A percentile compares a stretch with the other conserved stretches of the same genome.
phyloP scores from a whole-genome alignment of 2,797 vertebrate species.

The Sebastiscus albofasciatus region DNA sequence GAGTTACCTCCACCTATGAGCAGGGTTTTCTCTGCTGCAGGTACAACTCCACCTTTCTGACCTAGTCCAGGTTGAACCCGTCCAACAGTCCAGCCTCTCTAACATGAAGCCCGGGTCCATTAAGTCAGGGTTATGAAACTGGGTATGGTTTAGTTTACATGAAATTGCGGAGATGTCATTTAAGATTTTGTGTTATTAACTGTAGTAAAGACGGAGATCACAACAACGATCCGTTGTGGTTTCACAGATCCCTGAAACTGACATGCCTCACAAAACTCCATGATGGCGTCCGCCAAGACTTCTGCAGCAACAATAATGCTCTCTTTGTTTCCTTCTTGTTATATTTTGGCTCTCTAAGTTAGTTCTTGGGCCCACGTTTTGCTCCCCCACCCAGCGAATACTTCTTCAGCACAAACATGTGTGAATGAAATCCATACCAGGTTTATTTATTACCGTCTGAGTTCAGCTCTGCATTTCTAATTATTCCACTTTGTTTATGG shows the following conservation, averaged over 20 bases:
- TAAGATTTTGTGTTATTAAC: background rate
- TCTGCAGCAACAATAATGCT: slow-evolving; percentile 29
- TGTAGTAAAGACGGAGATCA: background rate
- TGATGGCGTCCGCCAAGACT: background rate
- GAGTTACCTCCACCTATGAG: background rate
- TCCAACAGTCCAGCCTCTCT: background rate
- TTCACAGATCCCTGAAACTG: slow-evolving; percentile 35
- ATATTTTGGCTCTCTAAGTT: background rate
- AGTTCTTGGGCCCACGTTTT: background rate
- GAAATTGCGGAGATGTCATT: background rate
- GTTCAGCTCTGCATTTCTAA: background rate
- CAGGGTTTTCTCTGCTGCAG: background rate
- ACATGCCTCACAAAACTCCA: slow-evolving; percentile 24
- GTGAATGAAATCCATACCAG: slow-evolving; percentile 4
- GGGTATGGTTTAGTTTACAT: background rate
- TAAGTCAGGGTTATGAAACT: background rate
- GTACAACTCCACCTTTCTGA: background rate
- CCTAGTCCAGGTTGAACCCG: background rate
- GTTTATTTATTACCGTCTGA: background rate
- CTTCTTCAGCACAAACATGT: background rate
- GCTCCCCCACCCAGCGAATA: background rate
- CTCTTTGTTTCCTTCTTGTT: slow-evolving; percentile 31
- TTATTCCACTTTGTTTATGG: background rate
- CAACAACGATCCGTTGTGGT: slow-evolving; percentile 3
- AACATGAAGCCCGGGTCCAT: background rate